Conservation (phyloP, 2,888 invertebrate species). For the Amphimallon solstitiale region DNA sequence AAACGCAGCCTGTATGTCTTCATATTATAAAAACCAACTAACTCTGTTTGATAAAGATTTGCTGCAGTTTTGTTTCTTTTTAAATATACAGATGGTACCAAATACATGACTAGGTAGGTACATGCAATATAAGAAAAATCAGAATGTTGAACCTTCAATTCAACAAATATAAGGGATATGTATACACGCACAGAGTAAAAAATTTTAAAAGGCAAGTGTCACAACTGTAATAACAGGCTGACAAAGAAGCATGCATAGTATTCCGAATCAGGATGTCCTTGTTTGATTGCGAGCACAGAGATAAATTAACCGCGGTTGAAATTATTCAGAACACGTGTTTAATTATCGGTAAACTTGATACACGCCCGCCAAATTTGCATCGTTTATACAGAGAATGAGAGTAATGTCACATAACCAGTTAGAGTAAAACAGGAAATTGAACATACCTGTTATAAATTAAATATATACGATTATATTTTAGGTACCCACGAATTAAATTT, state of each 20-base stretch:
- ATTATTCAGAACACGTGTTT: slow-evolving; percentile 2
- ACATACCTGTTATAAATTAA: not conserved
- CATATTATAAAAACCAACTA: too few relatives aligned
- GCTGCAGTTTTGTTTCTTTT: too few relatives aligned
- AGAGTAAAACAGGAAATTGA: slow-evolving; percentile 10
- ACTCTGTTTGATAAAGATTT: too few relatives aligned
- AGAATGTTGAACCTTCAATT: slow-evolving; percentile 17
- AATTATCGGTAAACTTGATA: slow-evolving; percentile 10
- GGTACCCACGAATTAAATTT: too few relatives aligned
- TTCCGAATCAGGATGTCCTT: slow-evolving; percentile 19
- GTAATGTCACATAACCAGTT: slow-evolving; percentile 27
- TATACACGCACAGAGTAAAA: not conserved
- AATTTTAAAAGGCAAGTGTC: slow-evolving; percentile 9
- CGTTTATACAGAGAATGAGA: not conserved
- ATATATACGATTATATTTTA: not conserved
- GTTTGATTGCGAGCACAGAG: not conserved
- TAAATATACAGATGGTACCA: not conserved
- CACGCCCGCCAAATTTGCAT: slow-evolving; percentile 19
- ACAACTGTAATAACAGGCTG: not conserved
- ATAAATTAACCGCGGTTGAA: not conserved
- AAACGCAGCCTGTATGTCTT: too few relatives aligned
- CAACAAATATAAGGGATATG: not conserved
- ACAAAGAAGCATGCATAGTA: not conserved
- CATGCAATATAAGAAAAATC: not conserved
- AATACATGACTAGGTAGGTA: slow-evolving; percentile 2